A percentile compares a stretch with the other conserved stretches of the same genome.
These are phyloP conservation scores for Anthophora plumipes DNA, from an alignment of 2,888 invertebrate species.

Conservation along the genomic window DNA sequence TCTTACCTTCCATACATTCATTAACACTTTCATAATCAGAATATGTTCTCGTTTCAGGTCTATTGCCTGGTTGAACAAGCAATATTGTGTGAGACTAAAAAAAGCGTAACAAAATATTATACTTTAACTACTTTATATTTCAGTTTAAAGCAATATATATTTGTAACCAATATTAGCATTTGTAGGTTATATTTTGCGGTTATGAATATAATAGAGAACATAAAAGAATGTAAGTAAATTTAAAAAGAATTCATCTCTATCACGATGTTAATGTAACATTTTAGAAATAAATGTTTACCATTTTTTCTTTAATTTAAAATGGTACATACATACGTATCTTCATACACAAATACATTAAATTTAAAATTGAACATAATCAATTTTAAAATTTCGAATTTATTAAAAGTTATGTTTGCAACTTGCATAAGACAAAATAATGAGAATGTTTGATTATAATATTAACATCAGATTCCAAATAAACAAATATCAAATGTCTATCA, in stretches of 20 bases:
- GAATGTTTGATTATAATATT: not conserved
- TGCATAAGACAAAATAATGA: too few relatives aligned
- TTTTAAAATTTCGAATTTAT: not conserved
- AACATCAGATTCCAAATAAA: conserved; percentile 8
- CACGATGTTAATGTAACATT: not conserved
- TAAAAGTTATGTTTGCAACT: not conserved
- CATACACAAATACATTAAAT: not conserved
- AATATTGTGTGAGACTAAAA: conserved; percentile 97
- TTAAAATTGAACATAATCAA: not conserved
- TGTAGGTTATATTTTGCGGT: not conserved
- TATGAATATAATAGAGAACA: not conserved
- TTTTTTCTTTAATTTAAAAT: not conserved
- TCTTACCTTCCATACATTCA: conserved; percentile 98
- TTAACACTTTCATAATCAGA: conserved; percentile 99
- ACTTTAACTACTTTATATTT: not conserved
- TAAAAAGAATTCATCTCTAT: not conserved
- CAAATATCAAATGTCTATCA: conserved; percentile 33
- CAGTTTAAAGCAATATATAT: not conserved
- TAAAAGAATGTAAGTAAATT: not conserved
- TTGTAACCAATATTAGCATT: not conserved
- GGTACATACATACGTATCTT: not conserved
- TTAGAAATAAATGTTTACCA: conserved; percentile 2
- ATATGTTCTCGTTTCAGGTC: conserved; percentile 98
- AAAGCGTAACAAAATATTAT: conserved; percentile 18
- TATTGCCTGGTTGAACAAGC: conserved; percentile 95